Evolutionary conservation across 2,888 invertebrate species (phyloP), one percentile per base, ranked within the genome.

Genomic region (Orgyia antiqua): DNA sequence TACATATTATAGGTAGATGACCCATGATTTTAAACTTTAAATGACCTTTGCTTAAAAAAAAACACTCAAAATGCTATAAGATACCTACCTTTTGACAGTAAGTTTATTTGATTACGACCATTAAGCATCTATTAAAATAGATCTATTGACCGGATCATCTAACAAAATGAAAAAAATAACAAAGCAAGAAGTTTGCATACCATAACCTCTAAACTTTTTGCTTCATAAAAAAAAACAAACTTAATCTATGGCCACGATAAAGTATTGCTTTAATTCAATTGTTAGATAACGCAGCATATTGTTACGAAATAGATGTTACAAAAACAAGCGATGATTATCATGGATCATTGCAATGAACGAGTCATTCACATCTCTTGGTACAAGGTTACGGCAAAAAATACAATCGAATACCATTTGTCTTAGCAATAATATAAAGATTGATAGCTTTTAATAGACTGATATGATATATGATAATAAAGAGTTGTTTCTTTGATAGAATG

Each of bases 201-300:
- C 11, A 32, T 24, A 36, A 35, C 34, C 36, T 41, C 19, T 37
- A 36, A n/a, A 13, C 13, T 51, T 51, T 51, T 51, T 43, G 24
- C 10, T 6, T 2, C 1, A 8, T 9, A 15, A 35, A 50, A 47
- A 50, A 47, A 36, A 11, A 12, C n/a, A 23, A 3, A 10, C 15
- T 21, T 23, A 10, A 11, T 23, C 23, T 10, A 23, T 23, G 10
- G 13, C 1, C 11, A 10, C 4, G 13, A 26, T 25, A 25, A 21
- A 24, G 12, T 11, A 15, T 25, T 10, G 17, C 10, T 29, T 29
- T 24, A 31, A 34, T 25, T 29, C 25, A 23, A 29, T 61, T 58
- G 58, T 59, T 54, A 52, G 49, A 56, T 59, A 67, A 64, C 58
- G 50, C 10, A 38, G 34, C 40, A 34, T 31, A 48, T 56, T 46